Conservation (phyloP, 1,140 invertebrate genomes). For the Bombus haemorrhoidalis region DNA sequence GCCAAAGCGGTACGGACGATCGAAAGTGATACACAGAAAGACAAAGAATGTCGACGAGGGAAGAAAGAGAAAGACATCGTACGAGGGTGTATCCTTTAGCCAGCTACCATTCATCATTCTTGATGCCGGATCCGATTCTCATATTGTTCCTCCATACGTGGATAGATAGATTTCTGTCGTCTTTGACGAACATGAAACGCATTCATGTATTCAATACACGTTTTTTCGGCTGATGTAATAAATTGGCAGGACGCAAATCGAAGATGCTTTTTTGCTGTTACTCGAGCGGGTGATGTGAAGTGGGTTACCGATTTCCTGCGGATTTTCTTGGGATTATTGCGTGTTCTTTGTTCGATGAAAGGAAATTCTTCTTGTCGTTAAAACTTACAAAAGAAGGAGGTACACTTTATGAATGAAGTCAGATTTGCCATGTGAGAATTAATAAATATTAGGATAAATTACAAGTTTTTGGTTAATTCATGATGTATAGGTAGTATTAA, state of each 20-base stretch:
- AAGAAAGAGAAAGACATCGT: constrained; percentile 70
- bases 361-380: too few species aligned
- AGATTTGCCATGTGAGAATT: too few species aligned
- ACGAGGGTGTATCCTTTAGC: constrained; percentile 74
- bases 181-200: constrained; percentile 47
- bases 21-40: constrained; percentile 65
- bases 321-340: not conserved
- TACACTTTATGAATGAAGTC: too few species aligned
- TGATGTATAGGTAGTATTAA: too few species aligned
- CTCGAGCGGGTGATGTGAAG: not conserved
- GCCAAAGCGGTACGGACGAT: constrained; percentile 65
- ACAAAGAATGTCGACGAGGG: constrained; percentile 38
- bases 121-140: constrained; percentile 81
- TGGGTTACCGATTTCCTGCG: not conserved
- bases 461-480: too few species aligned
- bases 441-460: too few species aligned
- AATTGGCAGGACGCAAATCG: constrained; percentile 42
- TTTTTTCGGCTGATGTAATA: constrained; percentile 20
- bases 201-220: constrained; percentile 48
- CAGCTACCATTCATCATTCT: constrained; percentile 80
- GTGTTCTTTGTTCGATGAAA: not conserved
- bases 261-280: constrained; percentile 10
- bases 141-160: constrained; percentile 75
- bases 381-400: too few species aligned
- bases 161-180: constrained; percentile 67